phyloP scores from a whole-genome alignment of 2,113 vertebrate genomes.

The Onychostoma macrolepis region DNA sequence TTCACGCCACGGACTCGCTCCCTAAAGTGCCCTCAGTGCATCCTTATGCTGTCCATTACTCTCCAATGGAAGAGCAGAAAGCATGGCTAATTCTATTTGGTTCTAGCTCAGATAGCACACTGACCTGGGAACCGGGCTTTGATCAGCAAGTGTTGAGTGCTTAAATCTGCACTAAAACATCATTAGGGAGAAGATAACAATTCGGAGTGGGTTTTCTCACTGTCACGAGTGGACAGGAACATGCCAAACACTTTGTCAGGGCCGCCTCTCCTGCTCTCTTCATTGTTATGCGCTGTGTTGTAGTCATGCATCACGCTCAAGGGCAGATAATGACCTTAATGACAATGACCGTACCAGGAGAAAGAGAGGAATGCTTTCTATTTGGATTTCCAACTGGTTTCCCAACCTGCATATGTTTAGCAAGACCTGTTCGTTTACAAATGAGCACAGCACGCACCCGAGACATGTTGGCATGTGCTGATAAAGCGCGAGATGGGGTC shows the following conservation, averaged over 20 bases:
- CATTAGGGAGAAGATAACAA: slow-evolving; percentile 7
- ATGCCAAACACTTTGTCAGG: slow-evolving; percentile 41
- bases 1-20: slow-evolving; percentile 12
- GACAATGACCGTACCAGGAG: slow-evolving; percentile 31
- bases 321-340: slow-evolving; percentile 59
- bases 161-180: slow-evolving; percentile 26
- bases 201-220: background rate
- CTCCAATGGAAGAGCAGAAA: slow-evolving; percentile 8
- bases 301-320: slow-evolving; percentile 55
- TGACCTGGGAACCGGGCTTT: slow-evolving; percentile 27
- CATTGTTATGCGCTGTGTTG: slow-evolving; percentile 45
- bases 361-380: slow-evolving; percentile 34
- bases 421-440: slow-evolving; percentile 23
- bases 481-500: background rate
- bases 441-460: background rate
- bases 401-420: slow-evolving; percentile 33
- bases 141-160: slow-evolving; percentile 34
- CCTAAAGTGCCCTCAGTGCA: slow-evolving; percentile 38
- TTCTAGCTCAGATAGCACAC: slow-evolving; percentile 24
- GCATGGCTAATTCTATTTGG: slow-evolving; percentile 39
- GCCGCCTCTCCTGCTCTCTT: slow-evolving; percentile 33
- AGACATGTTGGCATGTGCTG: background rate
- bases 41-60: slow-evolving; percentile 39
- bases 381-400: slow-evolving; percentile 41
- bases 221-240: slow-evolving; percentile 27